Evolutionary conservation across 2,888 invertebrate genomes (phyloP), one percentile per base, ranked within the genome.

Genomic region (Euzophera pinguis): DNA sequence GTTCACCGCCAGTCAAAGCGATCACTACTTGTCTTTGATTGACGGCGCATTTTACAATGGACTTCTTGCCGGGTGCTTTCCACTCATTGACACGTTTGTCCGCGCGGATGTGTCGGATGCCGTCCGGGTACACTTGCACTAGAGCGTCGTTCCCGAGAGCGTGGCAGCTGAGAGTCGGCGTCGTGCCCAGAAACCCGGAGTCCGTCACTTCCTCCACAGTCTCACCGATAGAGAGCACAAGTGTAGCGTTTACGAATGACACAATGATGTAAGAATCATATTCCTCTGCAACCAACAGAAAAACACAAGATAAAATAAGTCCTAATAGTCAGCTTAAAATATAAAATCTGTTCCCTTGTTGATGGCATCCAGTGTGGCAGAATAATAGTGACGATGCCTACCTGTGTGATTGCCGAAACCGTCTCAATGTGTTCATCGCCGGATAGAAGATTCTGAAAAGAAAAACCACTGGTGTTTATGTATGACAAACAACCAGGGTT

Each of bases 151-250:
- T 99, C 52, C 99, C 99, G 27, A 99, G 92, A 34, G 99, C 97
- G 8, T 98, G 98, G 86, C 99, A 99, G 59, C 98, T 97, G n/a
- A 99, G 91, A 0, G 99, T 99, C 0, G 99, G 99, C 0, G 99
- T 99, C 0, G 99, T 99, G 56, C 99, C 99, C 71, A 99, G 91
- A 84, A 99, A 99, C 42, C 99, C 99, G 58, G 99, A 99, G 85
- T 99, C 99, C 0, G 99, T 98, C 17, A 99, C 99, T 94, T 99
- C 99, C 87, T 99, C 99, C n/a, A 99, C 99, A 10, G 99, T 99
- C 87, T 99, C 99, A 65, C 99, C 99, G 79, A 99, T 99, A 69
- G 98, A 98, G 72, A 99, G 93, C 61, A 99, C 99, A 74, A 99
- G 93, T 12, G 99, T 99, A 66, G 99, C 99, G 70, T 93, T 93